These are phyloP conservation scores for Ceramica pisi DNA, from an alignment of 2,888 invertebrate genomes.

Conservation along the genomic window DNA sequence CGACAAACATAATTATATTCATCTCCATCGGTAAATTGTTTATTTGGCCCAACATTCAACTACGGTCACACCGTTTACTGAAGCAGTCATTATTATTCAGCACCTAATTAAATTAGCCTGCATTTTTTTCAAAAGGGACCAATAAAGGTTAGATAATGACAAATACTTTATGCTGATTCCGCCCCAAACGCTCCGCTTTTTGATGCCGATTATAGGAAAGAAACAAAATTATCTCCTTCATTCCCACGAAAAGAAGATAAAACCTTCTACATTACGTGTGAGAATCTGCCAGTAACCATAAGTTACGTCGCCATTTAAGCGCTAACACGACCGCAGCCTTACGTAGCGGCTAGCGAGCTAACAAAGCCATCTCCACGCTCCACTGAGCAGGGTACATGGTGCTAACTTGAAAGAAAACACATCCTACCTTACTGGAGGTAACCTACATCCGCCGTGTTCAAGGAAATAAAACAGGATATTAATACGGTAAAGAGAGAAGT, in stretches of 20 bases:
- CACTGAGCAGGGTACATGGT: slow-evolving; percentile 32
- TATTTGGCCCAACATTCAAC: too few relatives aligned
- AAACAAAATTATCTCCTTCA: background rate
- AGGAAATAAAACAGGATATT: slow-evolving; percentile 4
- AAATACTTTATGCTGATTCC: background rate
- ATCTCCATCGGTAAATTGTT: too few relatives aligned
- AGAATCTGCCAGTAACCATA: background rate
- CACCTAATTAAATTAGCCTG: too few relatives aligned
- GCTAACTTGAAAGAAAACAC: slow-evolving; percentile 32
- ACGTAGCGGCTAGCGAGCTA: slow-evolving; percentile 15
- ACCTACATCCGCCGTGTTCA: background rate
- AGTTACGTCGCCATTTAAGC: background rate
- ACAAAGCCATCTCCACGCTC: slow-evolving; percentile 21
- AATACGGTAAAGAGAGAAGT: background rate
- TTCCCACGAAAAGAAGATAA: background rate
- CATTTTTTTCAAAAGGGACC: background rate
- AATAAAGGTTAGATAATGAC: background rate
- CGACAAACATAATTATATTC: too few relatives aligned
- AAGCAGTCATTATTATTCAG: too few relatives aligned
- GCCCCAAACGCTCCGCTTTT: too few relatives aligned
- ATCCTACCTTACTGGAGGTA: background rate
- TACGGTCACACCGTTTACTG: too few relatives aligned
- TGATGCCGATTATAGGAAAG: background rate
- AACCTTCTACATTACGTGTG: background rate
- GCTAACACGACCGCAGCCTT: slow-evolving; percentile 3